Evolutionary conservation across 2,113 vertebrate species (phyloP).

Genomic region (Otus sunia): DNA sequence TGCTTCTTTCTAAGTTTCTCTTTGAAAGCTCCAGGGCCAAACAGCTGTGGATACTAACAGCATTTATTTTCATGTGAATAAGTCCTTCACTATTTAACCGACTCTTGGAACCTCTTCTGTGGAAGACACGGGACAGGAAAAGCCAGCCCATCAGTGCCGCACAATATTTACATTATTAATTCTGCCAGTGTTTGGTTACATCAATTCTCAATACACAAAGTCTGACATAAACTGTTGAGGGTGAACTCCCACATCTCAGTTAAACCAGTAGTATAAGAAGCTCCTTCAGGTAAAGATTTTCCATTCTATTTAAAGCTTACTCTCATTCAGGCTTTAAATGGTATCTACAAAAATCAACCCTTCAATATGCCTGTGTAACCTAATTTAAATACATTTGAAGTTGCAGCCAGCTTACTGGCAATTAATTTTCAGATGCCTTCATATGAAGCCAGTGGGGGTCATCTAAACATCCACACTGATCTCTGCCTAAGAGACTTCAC

Average conservation of each 20-base stretch:
- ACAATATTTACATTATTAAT: not conserved
- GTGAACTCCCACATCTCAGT: not conserved
- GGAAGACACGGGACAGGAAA: not conserved
- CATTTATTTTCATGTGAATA: conserved; percentile 1
- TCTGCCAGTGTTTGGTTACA: not conserved
- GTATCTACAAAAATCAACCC: not conserved
- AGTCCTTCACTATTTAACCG: conserved; percentile 31
- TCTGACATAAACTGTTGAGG: not conserved
- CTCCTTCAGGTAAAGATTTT: not conserved
- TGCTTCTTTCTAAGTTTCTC: conserved; percentile 16
- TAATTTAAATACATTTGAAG: not conserved
- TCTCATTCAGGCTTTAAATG: not conserved
- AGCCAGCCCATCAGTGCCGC: not conserved
- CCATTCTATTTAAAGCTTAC: not conserved
- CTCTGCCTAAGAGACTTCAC: not conserved
- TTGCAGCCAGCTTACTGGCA: not conserved
- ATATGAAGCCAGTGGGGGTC: not conserved
- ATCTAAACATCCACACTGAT: not conserved
- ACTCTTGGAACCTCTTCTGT: not conserved
- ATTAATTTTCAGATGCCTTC: not conserved
- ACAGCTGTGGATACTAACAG: not conserved
- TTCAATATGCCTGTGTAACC: not conserved
- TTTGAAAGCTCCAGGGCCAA: conserved; percentile 40
- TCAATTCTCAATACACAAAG: not conserved
- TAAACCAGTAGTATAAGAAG: not conserved